phyloP scores from a whole-genome alignment of 2,113 vertebrate species.

The Rhea americana region DNA sequence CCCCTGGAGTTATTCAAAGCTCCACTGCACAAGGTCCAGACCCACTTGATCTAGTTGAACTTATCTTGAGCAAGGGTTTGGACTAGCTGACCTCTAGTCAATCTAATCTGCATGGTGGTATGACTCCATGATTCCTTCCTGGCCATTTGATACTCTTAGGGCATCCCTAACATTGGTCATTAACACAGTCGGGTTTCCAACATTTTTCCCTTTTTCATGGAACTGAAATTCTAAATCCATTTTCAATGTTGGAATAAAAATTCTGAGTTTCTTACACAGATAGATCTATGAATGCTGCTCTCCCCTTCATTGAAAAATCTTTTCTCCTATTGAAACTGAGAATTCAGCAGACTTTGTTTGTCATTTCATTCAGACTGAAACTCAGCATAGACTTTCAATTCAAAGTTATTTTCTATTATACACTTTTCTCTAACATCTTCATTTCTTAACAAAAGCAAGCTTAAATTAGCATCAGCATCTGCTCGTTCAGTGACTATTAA shows the following conservation, averaged over 20 bases:
- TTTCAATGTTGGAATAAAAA: not conserved
- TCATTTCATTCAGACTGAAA: not conserved
- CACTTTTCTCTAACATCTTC: not conserved
- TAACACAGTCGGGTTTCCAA: not conserved
- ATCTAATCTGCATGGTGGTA: not conserved
- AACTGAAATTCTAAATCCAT: not conserved
- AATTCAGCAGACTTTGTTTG: not conserved
- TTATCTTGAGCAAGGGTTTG: not conserved
- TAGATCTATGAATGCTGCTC: not conserved
- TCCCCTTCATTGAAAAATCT: not conserved
- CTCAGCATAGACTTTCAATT: not conserved
- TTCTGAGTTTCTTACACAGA: not conserved
- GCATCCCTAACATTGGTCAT: not conserved
- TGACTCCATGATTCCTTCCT: not conserved
- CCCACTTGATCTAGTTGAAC: not conserved
- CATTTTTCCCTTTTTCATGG: not conserved
- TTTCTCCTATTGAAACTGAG: not conserved
- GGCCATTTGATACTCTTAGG: not conserved
- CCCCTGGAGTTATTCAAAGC: not conserved
- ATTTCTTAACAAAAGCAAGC: constrained; percentile 16
- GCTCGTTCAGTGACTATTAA: not conserved
- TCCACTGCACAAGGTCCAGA: not conserved
- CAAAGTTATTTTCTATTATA: not conserved
- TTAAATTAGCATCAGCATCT: constrained; percentile 5
- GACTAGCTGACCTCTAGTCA: not conserved